A percentile compares a stretch with the other conserved stretches of the same genome.
These are phyloP conservation scores for Baccha elongata DNA, from an alignment of 2,888 invertebrate species.

Conservation along the genomic window DNA sequence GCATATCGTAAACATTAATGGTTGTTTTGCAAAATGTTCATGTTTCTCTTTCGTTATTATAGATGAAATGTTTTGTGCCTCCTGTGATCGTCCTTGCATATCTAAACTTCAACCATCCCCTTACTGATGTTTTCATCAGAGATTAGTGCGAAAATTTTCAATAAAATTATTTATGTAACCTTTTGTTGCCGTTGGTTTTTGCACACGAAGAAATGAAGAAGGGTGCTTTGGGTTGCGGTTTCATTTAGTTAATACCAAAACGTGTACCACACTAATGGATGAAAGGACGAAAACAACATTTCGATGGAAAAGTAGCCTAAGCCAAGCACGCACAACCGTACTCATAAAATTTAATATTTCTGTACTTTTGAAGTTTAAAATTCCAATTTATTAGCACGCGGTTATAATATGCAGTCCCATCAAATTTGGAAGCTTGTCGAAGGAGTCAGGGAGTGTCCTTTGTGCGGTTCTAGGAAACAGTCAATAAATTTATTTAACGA, in stretches of 20 bases:
- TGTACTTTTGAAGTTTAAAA: conserved; percentile 68
- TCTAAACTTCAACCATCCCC: not conserved
- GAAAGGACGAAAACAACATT: conserved; percentile 30
- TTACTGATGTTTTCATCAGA: conserved; percentile 53
- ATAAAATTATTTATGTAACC: conserved; percentile 72
- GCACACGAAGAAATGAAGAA: not conserved
- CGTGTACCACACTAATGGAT: conserved; percentile 70
- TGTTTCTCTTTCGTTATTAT: conserved; percentile 25
- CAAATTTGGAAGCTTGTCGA: conserved; percentile 31
- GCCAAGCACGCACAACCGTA: conserved; percentile 66
- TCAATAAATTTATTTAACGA: conserved; percentile 67
- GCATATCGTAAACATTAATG: conserved; percentile 73
- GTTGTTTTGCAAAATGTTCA: conserved; percentile 67
- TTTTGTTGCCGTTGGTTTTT: conserved; percentile 36
- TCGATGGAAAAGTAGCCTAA: conserved; percentile 46
- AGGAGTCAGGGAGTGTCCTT: not conserved
- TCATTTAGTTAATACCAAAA: conserved; percentile 66
- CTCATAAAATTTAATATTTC: conserved; percentile 74
- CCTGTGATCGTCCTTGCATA: not conserved
- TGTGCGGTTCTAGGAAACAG: conserved; percentile 6
- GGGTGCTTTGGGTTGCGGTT: conserved; percentile 53
- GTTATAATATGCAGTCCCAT: conserved; percentile 52
- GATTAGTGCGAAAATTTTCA: conserved; percentile 74
- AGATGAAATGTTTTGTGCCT: conserved; percentile 23
- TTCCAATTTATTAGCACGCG: conserved; percentile 67